Evolutionary conservation across 1,140 invertebrate genomes (phyloP), one percentile per base, ranked within the genome.

Genomic region (Drosophila mojavensis): DNA sequence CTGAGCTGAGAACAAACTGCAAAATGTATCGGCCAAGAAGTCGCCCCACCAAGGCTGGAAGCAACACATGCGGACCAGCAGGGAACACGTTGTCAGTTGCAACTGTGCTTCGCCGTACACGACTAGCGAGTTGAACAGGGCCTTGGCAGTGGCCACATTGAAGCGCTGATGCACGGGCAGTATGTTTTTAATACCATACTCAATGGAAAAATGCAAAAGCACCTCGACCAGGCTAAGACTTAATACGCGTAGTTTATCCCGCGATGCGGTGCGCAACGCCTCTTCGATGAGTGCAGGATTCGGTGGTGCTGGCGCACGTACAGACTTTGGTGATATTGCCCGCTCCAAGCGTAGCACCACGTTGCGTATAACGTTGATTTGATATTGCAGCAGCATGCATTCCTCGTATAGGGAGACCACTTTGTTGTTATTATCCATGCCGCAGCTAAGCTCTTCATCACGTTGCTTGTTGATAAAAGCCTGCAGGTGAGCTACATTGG

Each of bases 11-110:
- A 97, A 98, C 54, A 97, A 94, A 75, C 94, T 94, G 13, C 95
- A 94, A 24, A 98, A 94, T 10, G 96, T 96, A 82, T 96, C 96
- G 1, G 96, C 96, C 4, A 98, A 93, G 84, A 97, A 97, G 65
- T 96, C 94, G 11, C 97, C 97, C 97, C 97, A 98, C 97, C 97
- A 98, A 1, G 94, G 93, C 89, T 96, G 95, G 63, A 95, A 94
- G 41, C 91, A 92, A 92, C 96, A 97, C 79, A 96, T 95, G 36
- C 96, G 95, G 26, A 97, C 95, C 78, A 98, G 92, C 65, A 98
- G 93, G 0, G 91, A 92, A 10, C 91, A 92, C 28, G 97, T 96
- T 6, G 95, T 96, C 39, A 92, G 61, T 53, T 92, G 91, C 24
- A 92, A 74, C 10, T 92, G 91, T 10, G 91, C 91, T 65, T 92